Percentiles rank a stretch among this genome's conserved stretches.
Conservation (phyloP, 2,888 invertebrate species). For the Dasypolia templi region DNA sequence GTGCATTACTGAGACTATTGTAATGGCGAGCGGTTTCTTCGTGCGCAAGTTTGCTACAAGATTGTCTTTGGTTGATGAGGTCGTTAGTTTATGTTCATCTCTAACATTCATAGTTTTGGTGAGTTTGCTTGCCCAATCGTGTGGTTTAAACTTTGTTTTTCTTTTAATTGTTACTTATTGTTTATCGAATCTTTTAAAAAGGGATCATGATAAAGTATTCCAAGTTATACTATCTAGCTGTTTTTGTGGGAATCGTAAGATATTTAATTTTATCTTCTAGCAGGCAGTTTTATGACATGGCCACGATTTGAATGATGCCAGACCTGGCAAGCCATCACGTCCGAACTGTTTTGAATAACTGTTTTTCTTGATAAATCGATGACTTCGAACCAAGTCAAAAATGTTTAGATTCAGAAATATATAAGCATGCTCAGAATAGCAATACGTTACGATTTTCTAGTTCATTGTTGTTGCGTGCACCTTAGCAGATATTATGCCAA, state of each 20-base stretch:
- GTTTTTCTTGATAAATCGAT: constrained; percentile 1
- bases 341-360: constrained; percentile 19
- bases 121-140: background rate
- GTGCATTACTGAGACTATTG: constrained; percentile 42
- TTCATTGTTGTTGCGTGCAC: constrained; percentile 40
- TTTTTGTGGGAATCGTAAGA: constrained; percentile 34
- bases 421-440: constrained; percentile 5
- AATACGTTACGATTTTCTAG: constrained; percentile 25
- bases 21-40: constrained; percentile 29
- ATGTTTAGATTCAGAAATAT: background rate
- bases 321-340: constrained; percentile 10
- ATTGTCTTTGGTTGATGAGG: constrained; percentile 7
- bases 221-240: background rate
- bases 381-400: constrained; percentile 5
- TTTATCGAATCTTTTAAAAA: background rate
- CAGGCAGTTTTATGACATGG: constrained; percentile 14
- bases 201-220: background rate
- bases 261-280: constrained; percentile 14
- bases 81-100: constrained; percentile 12
- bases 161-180: background rate
- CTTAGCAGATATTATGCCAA: constrained; percentile 38
- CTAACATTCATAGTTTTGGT: background rate
- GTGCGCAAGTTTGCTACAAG: background rate
- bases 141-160: background rate
- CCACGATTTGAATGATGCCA: constrained; percentile 20